A percentile compares a stretch with the other conserved stretches of the same genome.
These are phyloP conservation scores for Eospalax fontanierii DNA, from an alignment of 2,797 vertebrate genomes.

Conservation along the genomic window DNA sequence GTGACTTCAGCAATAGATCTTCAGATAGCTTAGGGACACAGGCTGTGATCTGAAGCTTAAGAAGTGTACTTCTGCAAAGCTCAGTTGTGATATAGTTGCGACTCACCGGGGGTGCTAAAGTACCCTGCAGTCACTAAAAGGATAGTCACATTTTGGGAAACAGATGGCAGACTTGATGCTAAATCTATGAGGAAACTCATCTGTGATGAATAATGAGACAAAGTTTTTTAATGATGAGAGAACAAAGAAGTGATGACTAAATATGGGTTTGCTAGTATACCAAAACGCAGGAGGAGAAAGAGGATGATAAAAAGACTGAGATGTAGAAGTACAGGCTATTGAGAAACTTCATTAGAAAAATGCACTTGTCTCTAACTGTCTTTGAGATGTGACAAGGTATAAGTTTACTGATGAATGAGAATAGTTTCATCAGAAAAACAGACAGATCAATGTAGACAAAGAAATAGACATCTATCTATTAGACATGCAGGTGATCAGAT, in stretches of 20 bases:
- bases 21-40: conserved; percentile 33
- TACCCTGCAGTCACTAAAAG: conserved; percentile 29
- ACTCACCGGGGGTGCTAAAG: neutral
- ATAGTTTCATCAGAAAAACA: conserved; percentile 15
- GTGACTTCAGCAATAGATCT: conserved; percentile 9
- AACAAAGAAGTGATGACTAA: neutral
- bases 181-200: neutral
- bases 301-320: neutral
- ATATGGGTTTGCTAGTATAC: neutral
- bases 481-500: neutral
- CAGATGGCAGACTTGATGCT: conserved; percentile 46
- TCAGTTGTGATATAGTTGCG: conserved; percentile 41
- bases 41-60: conserved; percentile 61
- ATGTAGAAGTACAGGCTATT: neutral
- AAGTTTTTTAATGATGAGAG: conserved; percentile 30
- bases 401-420: neutral
- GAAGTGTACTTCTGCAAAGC: conserved; percentile 29
- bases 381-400: neutral
- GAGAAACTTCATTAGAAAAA: neutral
- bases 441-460: neutral
- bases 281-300: neutral
- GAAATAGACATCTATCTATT: neutral
- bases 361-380: neutral
- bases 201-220: conserved; percentile 50
- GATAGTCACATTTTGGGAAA: conserved; percentile 43